These are phyloP conservation scores for Lepidocyrtoides sp. DNA, from an alignment of 2,888 invertebrate genomes.

Conservation along the genomic window DNA sequence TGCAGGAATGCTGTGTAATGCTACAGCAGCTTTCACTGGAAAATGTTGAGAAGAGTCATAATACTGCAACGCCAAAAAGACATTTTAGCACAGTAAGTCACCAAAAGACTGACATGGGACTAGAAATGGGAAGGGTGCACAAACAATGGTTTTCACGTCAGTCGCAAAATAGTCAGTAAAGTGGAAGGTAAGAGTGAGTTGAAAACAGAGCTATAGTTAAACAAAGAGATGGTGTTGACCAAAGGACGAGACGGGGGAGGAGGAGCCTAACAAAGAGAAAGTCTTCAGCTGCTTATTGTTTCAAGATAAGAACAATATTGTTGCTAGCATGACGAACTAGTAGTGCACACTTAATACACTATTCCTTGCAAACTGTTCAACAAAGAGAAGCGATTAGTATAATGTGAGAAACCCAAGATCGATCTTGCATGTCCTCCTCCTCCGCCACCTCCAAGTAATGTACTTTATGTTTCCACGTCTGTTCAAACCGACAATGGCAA, in stretches of 20 bases:
- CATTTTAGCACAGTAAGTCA: neutral
- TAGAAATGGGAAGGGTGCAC: conserved; percentile 46
- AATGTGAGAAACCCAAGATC: conserved; percentile 62
- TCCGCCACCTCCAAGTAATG: conserved; percentile 36
- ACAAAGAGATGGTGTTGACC: conserved; percentile 64
- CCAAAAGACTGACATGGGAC: neutral
- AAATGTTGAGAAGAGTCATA: neutral
- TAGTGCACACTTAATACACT: neutral
- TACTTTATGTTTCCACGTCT: conserved; percentile 45
- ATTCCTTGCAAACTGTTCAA: neutral
- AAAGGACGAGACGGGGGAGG: conserved; percentile 69
- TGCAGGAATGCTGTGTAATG: neutral
- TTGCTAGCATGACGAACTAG: conserved; percentile 44
- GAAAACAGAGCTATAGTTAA: neutral
- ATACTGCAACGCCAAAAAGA: neutral
- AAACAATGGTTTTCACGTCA: conserved; percentile 77
- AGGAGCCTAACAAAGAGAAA: conserved; percentile 76
- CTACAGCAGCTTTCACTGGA: conserved; percentile 17
- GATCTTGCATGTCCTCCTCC: conserved; percentile 79
- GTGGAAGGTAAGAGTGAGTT: conserved; percentile 50
- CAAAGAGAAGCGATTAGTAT: conserved; percentile 22
- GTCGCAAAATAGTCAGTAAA: conserved; percentile 7
- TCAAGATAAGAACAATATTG: conserved; percentile 47
- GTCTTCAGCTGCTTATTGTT: conserved; percentile 66
- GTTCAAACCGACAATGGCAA: conserved; percentile 32